Base-by-base conservation (phyloP, 2,888 invertebrate species). In the Griposia aprilina region DNA sequence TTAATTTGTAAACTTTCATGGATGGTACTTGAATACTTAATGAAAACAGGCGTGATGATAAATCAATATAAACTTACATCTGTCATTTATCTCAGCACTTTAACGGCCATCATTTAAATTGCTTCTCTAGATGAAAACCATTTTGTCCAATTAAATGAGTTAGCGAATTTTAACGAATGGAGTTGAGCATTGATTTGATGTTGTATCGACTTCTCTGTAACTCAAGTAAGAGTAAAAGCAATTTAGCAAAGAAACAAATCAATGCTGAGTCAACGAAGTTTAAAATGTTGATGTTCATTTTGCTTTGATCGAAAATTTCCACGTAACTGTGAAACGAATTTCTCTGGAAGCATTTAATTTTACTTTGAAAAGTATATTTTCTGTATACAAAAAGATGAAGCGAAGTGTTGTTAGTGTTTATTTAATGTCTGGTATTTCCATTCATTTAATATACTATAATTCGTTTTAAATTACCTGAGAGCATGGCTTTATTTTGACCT, bases 111-210 rank as follows among this genome's bases (percentile, higher is more conserved):
- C 59, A 77, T 84, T 78, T 63, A 68, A 82, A 85, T 76, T 71
- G 78, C 59, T 78, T 80, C 57, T 66, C 57, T 73, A n/a, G 80
- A 81, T 85, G 76, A 88, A 88, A 90, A 86, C 80, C 80, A 85
- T 89, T 91, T 88, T 71, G 78, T 86, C 81, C 90, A 91, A 91
- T 91, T 89, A 91, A 87, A 86, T 87, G 82, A 87, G 87, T 90
- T 87, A 83, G 84, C 80, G 82, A 89, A 91, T 90, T 92, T 90
- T 88, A 91, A 91, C 90, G 88, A 92, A 86, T 88, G 82, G 87
- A 92, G 85, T 91, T 91, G 73, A 73, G 81, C 85, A 85, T 88
- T 90, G 89, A 90, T 90, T 88, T 81, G 83, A 84, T 82, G 67
- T 82, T 82, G 81, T 89, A 88, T 89, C 84, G 87, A 90, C 81